Evolutionary conservation across 1,140 invertebrate genomes (phyloP).

Genomic region (Orchestia grillus): DNA sequence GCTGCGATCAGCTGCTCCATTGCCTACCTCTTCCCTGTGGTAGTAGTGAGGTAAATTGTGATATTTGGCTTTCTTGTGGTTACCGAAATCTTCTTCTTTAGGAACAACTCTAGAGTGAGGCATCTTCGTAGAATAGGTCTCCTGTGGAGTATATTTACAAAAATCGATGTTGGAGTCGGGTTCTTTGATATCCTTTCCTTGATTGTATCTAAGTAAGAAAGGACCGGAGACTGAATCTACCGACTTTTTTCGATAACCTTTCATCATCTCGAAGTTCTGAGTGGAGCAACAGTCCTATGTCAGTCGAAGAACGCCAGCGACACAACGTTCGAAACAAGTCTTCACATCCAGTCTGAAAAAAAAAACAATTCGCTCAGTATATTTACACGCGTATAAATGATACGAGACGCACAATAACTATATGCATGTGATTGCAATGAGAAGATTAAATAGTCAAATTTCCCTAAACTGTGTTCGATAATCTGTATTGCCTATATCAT

Average conservation of each 20-base stretch:
- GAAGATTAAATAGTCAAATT: no score
- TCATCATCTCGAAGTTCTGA: conserved; percentile 5
- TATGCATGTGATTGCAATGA: no score
- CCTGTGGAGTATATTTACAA: not conserved
- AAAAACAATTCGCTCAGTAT: not conserved
- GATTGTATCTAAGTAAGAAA: not conserved
- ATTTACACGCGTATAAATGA: no score
- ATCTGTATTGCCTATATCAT: not conserved
- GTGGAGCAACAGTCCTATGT: not conserved
- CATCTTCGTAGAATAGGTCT: not conserved
- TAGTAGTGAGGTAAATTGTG: conserved; percentile 7
- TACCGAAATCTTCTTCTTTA: not conserved
- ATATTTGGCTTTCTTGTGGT: not conserved
- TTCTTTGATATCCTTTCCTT: not conserved
- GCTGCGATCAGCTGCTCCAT: not conserved
- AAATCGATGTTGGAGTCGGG: not conserved
- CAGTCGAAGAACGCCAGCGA: not conserved
- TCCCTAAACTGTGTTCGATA: no score
- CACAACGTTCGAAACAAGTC: not conserved
- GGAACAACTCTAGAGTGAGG: not conserved
- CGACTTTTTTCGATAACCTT: conserved; percentile 14
- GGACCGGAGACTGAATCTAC: not conserved
- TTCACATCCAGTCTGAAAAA: not conserved
- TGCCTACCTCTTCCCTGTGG: not conserved
- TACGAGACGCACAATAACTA: no score